Conservation (phyloP, 1,140 invertebrate species). For the Drosophila ambigua region DNA sequence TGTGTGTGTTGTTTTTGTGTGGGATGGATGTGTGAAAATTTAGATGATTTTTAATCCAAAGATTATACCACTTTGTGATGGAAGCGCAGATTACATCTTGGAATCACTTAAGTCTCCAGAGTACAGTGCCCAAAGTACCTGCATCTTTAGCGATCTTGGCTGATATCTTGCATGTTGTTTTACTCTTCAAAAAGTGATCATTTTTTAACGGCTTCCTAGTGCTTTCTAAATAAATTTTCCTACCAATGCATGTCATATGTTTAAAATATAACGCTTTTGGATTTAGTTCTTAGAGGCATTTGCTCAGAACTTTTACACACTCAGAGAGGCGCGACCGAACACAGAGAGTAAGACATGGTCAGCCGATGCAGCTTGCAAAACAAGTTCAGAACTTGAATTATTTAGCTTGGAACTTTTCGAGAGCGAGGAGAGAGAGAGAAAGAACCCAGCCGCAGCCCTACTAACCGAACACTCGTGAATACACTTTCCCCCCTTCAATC, state of each 20-base stretch:
- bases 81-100: too few relatives aligned
- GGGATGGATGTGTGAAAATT: neutral
- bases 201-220: neutral
- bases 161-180: neutral
- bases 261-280: conserved; percentile 28
- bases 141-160: too few relatives aligned
- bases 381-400: conserved; percentile 69
- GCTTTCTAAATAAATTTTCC: too few relatives aligned
- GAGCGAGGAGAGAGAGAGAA: conserved; percentile 25
- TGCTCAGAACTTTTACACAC: conserved; percentile 60
- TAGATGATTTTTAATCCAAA: conserved; percentile 45
- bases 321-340: neutral
- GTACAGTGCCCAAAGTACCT: too few relatives aligned
- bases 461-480: conserved; percentile 32
- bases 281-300: conserved; percentile 41
- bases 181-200: conserved; percentile 8
- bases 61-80: too few relatives aligned
- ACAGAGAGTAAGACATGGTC: too few relatives aligned
- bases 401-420: conserved; percentile 61
- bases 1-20: conserved; percentile 8
- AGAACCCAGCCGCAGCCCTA: conserved; percentile 1
- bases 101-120: too few relatives aligned
- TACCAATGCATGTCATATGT: neutral
- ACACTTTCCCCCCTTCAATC: conserved; percentile 3
- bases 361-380: conserved; percentile 61